Percentiles rank a stretch among this genome's conserved stretches.
phyloP scores from a whole-genome alignment of 1,140 invertebrate genomes.

The Oryctes rhinoceros region DNA sequence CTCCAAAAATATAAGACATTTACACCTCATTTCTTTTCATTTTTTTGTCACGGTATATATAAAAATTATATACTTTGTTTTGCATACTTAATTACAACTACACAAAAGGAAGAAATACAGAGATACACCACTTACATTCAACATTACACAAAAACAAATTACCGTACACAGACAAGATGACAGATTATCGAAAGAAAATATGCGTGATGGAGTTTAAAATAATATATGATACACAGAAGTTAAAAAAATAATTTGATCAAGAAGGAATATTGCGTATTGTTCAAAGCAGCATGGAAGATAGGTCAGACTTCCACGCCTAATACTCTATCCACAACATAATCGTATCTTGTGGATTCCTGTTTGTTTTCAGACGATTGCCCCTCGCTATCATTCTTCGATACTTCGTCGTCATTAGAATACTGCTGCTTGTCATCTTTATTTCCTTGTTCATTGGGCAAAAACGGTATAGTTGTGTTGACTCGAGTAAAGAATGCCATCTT shows the following conservation, averaged over 20 bases:
- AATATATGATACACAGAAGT: background rate
- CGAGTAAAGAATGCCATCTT: conserved; percentile 95
- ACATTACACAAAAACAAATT: conserved; percentile 12
- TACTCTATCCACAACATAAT: conserved; percentile 74
- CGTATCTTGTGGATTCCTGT: conserved; percentile 62
- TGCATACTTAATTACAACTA: conserved; percentile 18
- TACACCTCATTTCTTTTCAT: background rate
- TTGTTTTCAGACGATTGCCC: conserved; percentile 36
- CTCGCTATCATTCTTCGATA: conserved; percentile 38
- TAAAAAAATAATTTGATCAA: background rate
- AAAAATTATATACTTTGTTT: conserved; percentile 12
- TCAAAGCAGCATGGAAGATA: background rate
- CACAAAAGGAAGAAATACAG: background rate
- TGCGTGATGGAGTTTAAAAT: conserved; percentile 18
- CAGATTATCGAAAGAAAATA: background rate
- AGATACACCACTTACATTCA: background rate
- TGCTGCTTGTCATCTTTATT: conserved; percentile 37
- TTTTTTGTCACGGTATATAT: background rate
- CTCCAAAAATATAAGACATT: conserved; percentile 26
- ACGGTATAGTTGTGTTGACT: conserved; percentile 78
- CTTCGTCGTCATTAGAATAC: conserved; percentile 17
- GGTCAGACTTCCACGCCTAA: conserved; percentile 74
- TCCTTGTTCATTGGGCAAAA: conserved; percentile 71
- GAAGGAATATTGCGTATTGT: background rate
- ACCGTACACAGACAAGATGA: background rate